phyloP scores from a whole-genome alignment of 1,140 invertebrate genomes.

The Ephestia elutella region DNA sequence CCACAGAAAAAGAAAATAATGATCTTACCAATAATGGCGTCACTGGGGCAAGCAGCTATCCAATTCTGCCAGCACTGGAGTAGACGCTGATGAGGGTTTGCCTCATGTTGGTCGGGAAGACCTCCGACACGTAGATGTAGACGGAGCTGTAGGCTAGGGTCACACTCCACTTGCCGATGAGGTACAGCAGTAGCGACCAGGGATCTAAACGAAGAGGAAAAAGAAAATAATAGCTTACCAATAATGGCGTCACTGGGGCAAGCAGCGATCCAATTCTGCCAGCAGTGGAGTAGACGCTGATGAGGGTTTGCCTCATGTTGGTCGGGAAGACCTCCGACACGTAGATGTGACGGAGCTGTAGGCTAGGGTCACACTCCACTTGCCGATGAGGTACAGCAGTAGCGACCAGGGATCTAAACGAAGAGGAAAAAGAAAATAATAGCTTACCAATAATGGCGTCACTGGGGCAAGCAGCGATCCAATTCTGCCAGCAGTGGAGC shows the following conservation, averaged over 20 bases:
- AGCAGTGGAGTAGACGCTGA: slow-evolving; percentile 80
- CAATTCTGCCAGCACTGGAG: slow-evolving; percentile 80
- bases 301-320: slow-evolving; percentile 77
- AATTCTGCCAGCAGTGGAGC: slow-evolving; percentile 81
- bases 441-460: slow-evolving; percentile 75
- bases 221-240: slow-evolving; percentile 51
- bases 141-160: slow-evolving; percentile 43
- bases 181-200: slow-evolving; percentile 69
- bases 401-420: slow-evolving; percentile 47
- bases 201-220: slow-evolving; percentile 19
- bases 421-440: slow-evolving; percentile 8
- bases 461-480: slow-evolving; percentile 80
- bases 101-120: slow-evolving; percentile 74
- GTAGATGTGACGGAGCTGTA: slow-evolving; percentile 77
- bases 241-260: slow-evolving; percentile 77
- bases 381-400: slow-evolving; percentile 77
- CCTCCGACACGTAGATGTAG: too few species aligned
- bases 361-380: slow-evolving; percentile 70
- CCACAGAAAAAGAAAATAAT: too few species aligned
- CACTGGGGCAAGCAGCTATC: slow-evolving; percentile 80
- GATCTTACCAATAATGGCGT: slow-evolving; percentile 74
- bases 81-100: slow-evolving; percentile 74
- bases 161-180: slow-evolving; percentile 78
- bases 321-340: slow-evolving; percentile 84
- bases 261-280: slow-evolving; percentile 81